Percentiles rank a stretch among this genome's conserved stretches.
Evolutionary conservation across 2,888 invertebrate genomes (phyloP).

Genomic region (Agriopis aurantiaria): DNA sequence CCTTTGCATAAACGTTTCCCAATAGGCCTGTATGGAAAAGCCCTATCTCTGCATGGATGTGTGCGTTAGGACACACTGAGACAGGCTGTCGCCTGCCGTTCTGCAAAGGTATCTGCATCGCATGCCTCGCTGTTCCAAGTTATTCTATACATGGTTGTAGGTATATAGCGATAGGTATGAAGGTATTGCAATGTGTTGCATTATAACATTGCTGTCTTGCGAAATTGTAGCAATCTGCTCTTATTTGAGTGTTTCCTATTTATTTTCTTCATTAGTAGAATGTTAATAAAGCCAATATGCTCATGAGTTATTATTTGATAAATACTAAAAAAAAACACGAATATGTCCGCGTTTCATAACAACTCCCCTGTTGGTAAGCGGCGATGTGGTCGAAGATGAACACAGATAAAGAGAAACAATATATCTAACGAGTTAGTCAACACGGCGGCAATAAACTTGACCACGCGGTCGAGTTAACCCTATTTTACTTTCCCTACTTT

Average conservation of each 20-base stretch:
- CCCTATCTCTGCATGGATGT: constrained; percentile 36
- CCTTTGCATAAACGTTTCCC: background rate
- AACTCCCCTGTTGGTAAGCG: too few species aligned
- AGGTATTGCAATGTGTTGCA: constrained; percentile 13
- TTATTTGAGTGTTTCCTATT: background rate
- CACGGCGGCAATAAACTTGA: too few species aligned
- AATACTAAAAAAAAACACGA: too few species aligned
- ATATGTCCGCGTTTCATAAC: too few species aligned
- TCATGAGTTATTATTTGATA: too few species aligned
- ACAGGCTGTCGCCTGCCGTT: constrained; percentile 65
- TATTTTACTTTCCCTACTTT: too few species aligned
- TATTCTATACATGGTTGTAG: constrained; percentile 14
- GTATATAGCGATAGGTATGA: constrained; percentile 7
- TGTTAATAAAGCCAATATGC: background rate
- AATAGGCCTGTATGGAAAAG: constrained; percentile 15
- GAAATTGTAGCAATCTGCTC: constrained; percentile 32
- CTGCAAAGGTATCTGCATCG: constrained; percentile 44
- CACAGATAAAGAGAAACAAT: too few species aligned
- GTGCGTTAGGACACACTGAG: constrained; percentile 58
- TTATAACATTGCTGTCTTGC: constrained; percentile 26
- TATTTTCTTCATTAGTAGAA: background rate
- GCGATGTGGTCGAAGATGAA: too few species aligned
- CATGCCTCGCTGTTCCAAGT: constrained; percentile 11
- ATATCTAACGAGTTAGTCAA: too few species aligned
- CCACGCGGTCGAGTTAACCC: too few species aligned